phyloP scores from a whole-genome alignment of 2,113 vertebrate species.

The Gymnorhina tibicen region DNA sequence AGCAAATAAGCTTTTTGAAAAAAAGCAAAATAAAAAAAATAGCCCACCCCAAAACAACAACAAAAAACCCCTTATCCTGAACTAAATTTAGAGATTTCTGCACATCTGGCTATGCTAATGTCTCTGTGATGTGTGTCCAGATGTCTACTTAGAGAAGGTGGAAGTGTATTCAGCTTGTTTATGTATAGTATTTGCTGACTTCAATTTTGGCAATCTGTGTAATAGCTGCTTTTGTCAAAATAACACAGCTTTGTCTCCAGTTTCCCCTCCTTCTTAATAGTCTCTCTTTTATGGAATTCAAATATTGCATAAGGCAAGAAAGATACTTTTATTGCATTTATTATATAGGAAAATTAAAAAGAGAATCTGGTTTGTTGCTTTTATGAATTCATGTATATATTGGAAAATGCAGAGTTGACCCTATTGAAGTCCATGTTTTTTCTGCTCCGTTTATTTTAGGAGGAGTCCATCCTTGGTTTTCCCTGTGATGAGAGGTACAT shows the following conservation, averaged over 20 bases:
- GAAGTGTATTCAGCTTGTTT: not conserved
- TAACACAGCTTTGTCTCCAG: not conserved
- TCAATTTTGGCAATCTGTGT: conserved; percentile 11
- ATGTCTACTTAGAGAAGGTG: not conserved
- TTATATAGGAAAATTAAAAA: not conserved
- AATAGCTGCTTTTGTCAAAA: not conserved
- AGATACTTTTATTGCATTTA: not conserved
- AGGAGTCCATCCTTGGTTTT: not conserved
- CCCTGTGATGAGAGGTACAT: not conserved
- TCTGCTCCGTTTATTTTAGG: conserved; percentile 1
- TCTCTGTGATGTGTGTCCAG: conserved; percentile 29
- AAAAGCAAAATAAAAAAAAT: not conserved
- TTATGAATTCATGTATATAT: not conserved
- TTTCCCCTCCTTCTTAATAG: not conserved
- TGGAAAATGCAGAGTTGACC: not conserved
- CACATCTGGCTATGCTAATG: not conserved
- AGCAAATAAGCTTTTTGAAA: not conserved
- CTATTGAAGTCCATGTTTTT: not conserved
- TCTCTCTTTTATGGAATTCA: not conserved
- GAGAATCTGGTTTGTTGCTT: not conserved
- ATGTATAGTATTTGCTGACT: not conserved
- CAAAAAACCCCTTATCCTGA: not conserved
- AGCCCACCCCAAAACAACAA: not conserved
- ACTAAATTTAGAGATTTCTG: not conserved
- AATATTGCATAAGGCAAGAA: not conserved